Evolutionary conservation across 2,797 vertebrate genomes (phyloP).

Genomic region (Crenichthys baileyi): DNA sequence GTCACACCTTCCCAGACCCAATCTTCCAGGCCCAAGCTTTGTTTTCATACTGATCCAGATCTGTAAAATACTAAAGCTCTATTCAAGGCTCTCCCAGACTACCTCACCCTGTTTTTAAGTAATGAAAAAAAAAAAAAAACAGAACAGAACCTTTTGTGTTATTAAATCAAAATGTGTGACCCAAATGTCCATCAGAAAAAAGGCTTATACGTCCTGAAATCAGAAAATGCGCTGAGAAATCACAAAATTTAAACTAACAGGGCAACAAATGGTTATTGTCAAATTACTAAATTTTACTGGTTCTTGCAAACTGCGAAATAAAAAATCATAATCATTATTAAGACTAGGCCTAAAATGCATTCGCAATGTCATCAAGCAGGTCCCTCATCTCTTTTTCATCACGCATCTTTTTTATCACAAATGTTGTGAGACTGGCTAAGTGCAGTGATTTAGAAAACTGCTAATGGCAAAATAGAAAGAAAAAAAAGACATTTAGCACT

Average conservation of each 20-base stretch:
- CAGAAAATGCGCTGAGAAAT: neutral
- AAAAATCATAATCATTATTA: neutral
- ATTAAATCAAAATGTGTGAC: neutral
- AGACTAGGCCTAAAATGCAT: neutral
- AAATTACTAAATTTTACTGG: neutral
- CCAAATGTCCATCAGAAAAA: neutral
- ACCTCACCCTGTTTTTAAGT: neutral
- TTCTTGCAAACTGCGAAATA: too few species aligned
- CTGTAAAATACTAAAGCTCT: neutral
- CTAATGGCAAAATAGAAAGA: conserved; percentile 42
- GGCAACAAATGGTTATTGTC: neutral
- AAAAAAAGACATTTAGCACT: conserved; percentile 62
- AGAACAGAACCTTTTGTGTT: neutral
- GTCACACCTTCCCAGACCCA: neutral
- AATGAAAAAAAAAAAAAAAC: neutral
- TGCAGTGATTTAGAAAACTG: conserved; percentile 63
- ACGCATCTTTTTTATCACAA: conserved; percentile 53
- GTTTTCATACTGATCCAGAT: neutral
- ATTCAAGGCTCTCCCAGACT: neutral
- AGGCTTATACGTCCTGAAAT: neutral
- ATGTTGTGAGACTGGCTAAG: conserved; percentile 49
- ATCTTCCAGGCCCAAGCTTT: neutral
- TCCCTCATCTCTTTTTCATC: conserved; percentile 30
- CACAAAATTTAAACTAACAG: neutral
- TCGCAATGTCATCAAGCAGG: neutral